A percentile compares a stretch with the other conserved stretches of the same genome.
Evolutionary conservation across 2,888 invertebrate species (phyloP).

Genomic region (Athalia cordata): DNA sequence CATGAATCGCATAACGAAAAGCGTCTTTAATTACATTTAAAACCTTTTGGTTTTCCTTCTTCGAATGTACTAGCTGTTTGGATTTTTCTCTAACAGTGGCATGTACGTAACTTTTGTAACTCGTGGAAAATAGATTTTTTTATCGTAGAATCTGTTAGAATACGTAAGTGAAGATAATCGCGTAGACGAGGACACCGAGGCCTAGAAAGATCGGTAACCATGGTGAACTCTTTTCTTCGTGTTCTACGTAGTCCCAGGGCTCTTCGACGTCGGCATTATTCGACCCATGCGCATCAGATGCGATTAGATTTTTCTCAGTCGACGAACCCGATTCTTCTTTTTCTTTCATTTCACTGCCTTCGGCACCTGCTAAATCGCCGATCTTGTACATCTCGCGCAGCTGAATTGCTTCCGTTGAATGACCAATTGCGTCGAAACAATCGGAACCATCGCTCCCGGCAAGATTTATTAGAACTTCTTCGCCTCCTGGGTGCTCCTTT

Average conservation of each 20-base stretch:
- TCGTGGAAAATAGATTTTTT: neutral
- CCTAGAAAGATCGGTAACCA: constrained; percentile 52
- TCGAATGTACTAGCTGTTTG: too few relatives aligned
- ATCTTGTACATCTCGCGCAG: constrained; percentile 78
- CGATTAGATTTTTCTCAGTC: constrained; percentile 15
- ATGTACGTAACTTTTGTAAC: neutral
- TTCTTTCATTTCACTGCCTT: neutral
- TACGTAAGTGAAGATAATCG: constrained; percentile 56
- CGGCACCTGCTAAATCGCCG: constrained; percentile 73
- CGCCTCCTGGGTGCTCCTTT: constrained; percentile 79
- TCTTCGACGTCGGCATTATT: constrained; percentile 57
- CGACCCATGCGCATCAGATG: constrained; percentile 12
- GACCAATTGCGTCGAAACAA: constrained; percentile 82
- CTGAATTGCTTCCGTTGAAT: constrained; percentile 80
- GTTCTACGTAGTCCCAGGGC: constrained; percentile 58
- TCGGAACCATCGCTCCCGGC: constrained; percentile 78
- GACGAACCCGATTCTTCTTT: neutral
- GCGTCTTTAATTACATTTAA: too few relatives aligned
- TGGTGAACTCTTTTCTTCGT: constrained; percentile 52
- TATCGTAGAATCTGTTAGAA: constrained; percentile 18
- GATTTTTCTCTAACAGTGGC: neutral
- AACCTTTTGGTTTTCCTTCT: too few relatives aligned
- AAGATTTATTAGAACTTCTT: constrained; percentile 77
- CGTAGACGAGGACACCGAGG: constrained; percentile 56
- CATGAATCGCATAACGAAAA: too few relatives aligned